Evolutionary conservation across 2,797 vertebrate species (phyloP), one percentile per base, ranked within the genome.

Genomic region (Acestrorhynchus altus): DNA sequence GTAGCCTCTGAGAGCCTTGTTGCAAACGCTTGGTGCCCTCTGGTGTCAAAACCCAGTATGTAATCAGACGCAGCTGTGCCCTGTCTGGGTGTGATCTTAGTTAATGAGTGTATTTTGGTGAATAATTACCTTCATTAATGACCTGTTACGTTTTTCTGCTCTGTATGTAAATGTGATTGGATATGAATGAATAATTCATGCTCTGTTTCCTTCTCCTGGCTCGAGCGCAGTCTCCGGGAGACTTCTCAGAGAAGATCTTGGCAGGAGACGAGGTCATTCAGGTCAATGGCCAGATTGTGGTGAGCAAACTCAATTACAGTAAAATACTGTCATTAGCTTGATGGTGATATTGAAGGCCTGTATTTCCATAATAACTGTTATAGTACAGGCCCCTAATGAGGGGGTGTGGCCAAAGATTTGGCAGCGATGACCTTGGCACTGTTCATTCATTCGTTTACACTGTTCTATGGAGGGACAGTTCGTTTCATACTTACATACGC

Each of bases 261-360:
- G 92, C 94, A 0, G 98, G 96, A 39, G 98, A 99, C 22, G 98
- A 99, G 88, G 95, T 99, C 8, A 90, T 99, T 81, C 92, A 98
- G 90, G 94, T 99, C 86, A 97, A 98, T 0, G 90, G 94, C 84
- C 96, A 97, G 86, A 95, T 97, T 28, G 98, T 99, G 94, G 98
- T 99, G 87, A 96, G 97, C 90, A 67, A 0, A 24, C 31, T 22
- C n/a, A 28, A 4, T 49, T 71, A 46, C 8, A 6, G 9, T 18
- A 63, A 18, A 63, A 42, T 46, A 46, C 40, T 16, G 40, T 13
- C 35, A 44, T 64, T 65, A 46, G 40, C 6, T 24, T 49, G 22
- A 49, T 6, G 15, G 42, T 15, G 1, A 12, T 28, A 66, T 47
- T 47, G 26, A 1, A 24, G 12, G 1, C 11, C 42, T 12, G 4